Evolutionary conservation across 2,113 vertebrate genomes (phyloP).

Genomic region (Sinocyclocheilus grahami): DNA sequence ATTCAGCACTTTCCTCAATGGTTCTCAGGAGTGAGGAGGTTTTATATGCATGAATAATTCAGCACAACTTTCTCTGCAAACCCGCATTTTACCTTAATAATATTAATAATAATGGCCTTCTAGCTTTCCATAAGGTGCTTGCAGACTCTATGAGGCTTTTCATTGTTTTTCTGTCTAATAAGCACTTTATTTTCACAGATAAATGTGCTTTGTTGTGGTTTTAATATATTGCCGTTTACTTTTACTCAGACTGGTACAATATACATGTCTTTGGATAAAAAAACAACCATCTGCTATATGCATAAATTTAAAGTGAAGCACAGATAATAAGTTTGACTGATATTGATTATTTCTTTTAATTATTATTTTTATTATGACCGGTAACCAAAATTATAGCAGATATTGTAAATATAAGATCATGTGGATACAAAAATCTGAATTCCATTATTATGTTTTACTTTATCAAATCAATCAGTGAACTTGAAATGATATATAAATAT

Average conservation of each 20-base stretch:
- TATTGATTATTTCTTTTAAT: neutral
- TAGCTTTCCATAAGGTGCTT: neutral
- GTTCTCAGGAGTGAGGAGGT: slow-evolving; percentile 55
- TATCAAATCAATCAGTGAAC: neutral
- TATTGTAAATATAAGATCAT: neutral
- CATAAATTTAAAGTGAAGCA: neutral
- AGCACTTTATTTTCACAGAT: neutral
- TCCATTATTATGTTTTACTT: neutral
- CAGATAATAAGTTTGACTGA: neutral
- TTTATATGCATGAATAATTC: slow-evolving; percentile 56
- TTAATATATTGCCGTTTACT: neutral
- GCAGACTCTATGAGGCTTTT: neutral
- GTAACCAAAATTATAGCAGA: neutral
- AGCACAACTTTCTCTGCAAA: slow-evolving; percentile 38
- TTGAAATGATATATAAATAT: neutral
- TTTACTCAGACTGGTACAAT: neutral
- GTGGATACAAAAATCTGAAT: neutral
- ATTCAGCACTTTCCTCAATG: slow-evolving; percentile 55
- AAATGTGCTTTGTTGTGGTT: neutral
- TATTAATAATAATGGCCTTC: neutral
- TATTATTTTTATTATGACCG: neutral
- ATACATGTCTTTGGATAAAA: neutral
- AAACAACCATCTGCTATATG: neutral
- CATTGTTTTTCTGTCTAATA: neutral
- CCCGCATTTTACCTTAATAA: neutral